These are phyloP conservation scores for Malthinus seriepunctatus DNA, from an alignment of 2,888 invertebrate genomes.

Conservation along the genomic window DNA sequence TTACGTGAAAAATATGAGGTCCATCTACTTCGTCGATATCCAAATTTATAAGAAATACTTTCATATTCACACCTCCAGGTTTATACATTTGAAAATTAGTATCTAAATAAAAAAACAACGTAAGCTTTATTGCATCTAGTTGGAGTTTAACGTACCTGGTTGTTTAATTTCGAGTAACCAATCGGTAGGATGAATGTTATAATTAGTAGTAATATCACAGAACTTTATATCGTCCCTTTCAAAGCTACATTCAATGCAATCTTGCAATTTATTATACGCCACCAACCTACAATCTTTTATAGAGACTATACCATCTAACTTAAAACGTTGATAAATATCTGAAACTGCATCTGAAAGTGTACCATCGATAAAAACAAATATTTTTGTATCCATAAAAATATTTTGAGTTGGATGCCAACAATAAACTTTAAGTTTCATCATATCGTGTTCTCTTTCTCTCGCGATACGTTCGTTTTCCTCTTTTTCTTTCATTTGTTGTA, in stretches of 20 bases:
- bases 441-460: conserved; percentile 64
- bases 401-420: conserved; percentile 64
- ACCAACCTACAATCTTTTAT: conserved; percentile 73
- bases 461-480: conserved; percentile 66
- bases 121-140: neutral
- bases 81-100: conserved; percentile 64
- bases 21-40: conserved; percentile 64
- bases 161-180: conserved; percentile 70
- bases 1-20: conserved; percentile 63
- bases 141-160: conserved; percentile 48
- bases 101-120: conserved; percentile 36
- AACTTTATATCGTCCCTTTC: conserved; percentile 61
- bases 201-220: conserved; percentile 54
- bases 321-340: conserved; percentile 62
- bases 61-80: conserved; percentile 63
- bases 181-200: conserved; percentile 57
- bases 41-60: conserved; percentile 66
- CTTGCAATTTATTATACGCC: conserved; percentile 65
- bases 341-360: conserved; percentile 64
- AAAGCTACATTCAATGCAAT: conserved; percentile 69
- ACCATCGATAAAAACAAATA: conserved; percentile 63
- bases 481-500: conserved; percentile 65
- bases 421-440: conserved; percentile 66
- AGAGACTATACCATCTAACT: conserved; percentile 62
- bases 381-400: conserved; percentile 58